phyloP scores from a whole-genome alignment of 2,888 invertebrate species.

The Mythimna loreyi region DNA sequence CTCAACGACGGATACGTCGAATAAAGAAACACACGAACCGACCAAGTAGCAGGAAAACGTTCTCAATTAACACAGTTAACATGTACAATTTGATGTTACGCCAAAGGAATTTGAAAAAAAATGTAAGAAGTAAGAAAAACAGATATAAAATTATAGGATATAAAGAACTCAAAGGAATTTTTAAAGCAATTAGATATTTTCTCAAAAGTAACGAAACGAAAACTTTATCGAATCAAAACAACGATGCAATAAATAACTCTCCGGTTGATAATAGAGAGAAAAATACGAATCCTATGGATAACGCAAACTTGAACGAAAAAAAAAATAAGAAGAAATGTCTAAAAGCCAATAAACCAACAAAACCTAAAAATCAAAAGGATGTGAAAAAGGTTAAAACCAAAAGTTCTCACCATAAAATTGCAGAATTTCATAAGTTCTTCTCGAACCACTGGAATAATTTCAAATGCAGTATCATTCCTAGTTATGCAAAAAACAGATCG shows the following conservation, averaged over 20 bases:
- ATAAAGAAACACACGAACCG: not conserved
- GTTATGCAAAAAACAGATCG: slow-evolving; percentile 33
- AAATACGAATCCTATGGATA: slow-evolving; percentile 24
- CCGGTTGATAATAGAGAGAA: slow-evolving; percentile 25
- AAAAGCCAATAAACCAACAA: slow-evolving; percentile 29
- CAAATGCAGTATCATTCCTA: slow-evolving; percentile 51
- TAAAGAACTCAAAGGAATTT: slow-evolving; percentile 28
- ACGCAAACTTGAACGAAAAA: slow-evolving; percentile 17
- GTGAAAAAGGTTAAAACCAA: slow-evolving; percentile 32
- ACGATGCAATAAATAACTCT: slow-evolving; percentile 15
- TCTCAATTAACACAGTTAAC: slow-evolving; percentile 16
- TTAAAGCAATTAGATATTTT: slow-evolving; percentile 25
- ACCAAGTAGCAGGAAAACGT: slow-evolving; percentile 4
- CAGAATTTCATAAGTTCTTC: slow-evolving; percentile 48
- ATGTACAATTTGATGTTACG: slow-evolving; percentile 7
- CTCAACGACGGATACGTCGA: not conserved
- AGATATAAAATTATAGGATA: slow-evolving; percentile 23
- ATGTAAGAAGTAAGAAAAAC: slow-evolving; percentile 20
- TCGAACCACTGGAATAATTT: slow-evolving; percentile 65
- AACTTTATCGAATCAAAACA: slow-evolving; percentile 22
- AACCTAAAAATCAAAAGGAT: slow-evolving; percentile 31
- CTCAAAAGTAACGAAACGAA: slow-evolving; percentile 9
- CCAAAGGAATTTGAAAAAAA: slow-evolving; percentile 36
- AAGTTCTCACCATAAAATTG: slow-evolving; percentile 28
- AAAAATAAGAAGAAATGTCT: slow-evolving; percentile 34